Conservation (phyloP, 2,797 vertebrate genomes). For the Hippoglossus hippoglossus region DNA sequence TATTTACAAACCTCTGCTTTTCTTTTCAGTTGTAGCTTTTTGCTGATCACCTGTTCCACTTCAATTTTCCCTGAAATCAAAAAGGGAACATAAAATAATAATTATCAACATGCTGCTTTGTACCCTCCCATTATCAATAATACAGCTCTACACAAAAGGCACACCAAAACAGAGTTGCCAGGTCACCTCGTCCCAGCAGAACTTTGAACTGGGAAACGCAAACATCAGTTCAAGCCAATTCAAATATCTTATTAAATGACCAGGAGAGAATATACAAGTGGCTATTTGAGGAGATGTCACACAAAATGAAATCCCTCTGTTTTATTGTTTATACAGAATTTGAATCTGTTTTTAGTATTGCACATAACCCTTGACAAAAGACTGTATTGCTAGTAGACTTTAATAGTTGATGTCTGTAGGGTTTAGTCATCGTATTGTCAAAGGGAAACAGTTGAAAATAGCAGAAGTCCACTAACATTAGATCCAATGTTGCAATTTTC, state of each 20-base stretch:
- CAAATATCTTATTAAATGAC: constrained; percentile 27
- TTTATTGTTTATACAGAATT: background rate
- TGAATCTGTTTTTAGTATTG: background rate
- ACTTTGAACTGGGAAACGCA: constrained; percentile 8
- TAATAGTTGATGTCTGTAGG: background rate
- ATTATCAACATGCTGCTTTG: background rate
- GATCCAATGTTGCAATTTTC: constrained; percentile 12
- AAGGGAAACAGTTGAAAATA: background rate
- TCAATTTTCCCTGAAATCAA: constrained; percentile 80
- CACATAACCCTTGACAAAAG: background rate
- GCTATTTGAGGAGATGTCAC: background rate
- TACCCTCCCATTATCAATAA: background rate
- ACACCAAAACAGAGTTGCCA: constrained; percentile 19
- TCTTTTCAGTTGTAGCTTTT: constrained; percentile 81
- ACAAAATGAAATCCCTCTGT: no score
- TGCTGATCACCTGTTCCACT: constrained; percentile 78
- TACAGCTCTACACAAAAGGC: background rate
- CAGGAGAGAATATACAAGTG: background rate
- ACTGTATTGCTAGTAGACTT: background rate
- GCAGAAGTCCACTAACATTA: background rate
- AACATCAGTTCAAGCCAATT: constrained; percentile 17
- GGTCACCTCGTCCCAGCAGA: constrained; percentile 16
- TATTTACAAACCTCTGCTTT: constrained; percentile 81
- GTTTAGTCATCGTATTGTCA: background rate
- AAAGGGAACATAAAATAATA: constrained; percentile 15